Percentiles rank a stretch among this genome's conserved stretches.
phyloP scores from a whole-genome alignment of 2,888 invertebrate genomes.

The Sarcophaga caerulescens region DNA sequence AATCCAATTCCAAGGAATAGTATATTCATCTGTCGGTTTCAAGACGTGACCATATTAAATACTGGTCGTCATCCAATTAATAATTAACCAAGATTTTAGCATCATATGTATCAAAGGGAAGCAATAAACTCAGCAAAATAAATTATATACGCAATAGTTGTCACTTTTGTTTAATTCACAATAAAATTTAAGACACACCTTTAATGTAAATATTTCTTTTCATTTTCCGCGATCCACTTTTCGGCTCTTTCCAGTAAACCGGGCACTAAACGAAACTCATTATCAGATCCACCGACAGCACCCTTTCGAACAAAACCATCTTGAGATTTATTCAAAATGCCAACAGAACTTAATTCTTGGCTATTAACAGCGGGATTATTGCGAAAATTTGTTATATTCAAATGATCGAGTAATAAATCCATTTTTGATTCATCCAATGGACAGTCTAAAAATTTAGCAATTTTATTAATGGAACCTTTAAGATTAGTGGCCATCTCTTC shows the following conservation, averaged over 20 bases:
- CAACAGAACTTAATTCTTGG: slow-evolving; percentile 84
- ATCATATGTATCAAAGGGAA: too few relatives aligned
- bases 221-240: slow-evolving; percentile 73
- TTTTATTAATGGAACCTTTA: slow-evolving; percentile 82
- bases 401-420: slow-evolving; percentile 85
- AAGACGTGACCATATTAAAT: too few relatives aligned
- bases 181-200: neutral
- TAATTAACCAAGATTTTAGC: too few relatives aligned
- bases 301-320: slow-evolving; percentile 86
- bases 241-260: slow-evolving; percentile 71
- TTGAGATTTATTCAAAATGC: slow-evolving; percentile 84
- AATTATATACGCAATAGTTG: too few relatives aligned
- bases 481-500: slow-evolving; percentile 89
- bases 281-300: slow-evolving; percentile 65
- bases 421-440: slow-evolving; percentile 84
- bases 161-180: too few relatives aligned
- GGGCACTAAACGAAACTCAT: slow-evolving; percentile 73
- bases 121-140: too few relatives aligned
- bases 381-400: slow-evolving; percentile 91
- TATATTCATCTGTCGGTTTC: too few relatives aligned
- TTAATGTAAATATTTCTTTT: slow-evolving; percentile 17
- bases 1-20: too few relatives aligned
- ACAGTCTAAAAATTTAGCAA: slow-evolving; percentile 85
- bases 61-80: too few relatives aligned
- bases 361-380: slow-evolving; percentile 90